Evolutionary conservation across 2,797 vertebrate genomes (phyloP), one percentile per base, ranked within the genome.

Genomic region (Ctenosaura bakeri): DNA sequence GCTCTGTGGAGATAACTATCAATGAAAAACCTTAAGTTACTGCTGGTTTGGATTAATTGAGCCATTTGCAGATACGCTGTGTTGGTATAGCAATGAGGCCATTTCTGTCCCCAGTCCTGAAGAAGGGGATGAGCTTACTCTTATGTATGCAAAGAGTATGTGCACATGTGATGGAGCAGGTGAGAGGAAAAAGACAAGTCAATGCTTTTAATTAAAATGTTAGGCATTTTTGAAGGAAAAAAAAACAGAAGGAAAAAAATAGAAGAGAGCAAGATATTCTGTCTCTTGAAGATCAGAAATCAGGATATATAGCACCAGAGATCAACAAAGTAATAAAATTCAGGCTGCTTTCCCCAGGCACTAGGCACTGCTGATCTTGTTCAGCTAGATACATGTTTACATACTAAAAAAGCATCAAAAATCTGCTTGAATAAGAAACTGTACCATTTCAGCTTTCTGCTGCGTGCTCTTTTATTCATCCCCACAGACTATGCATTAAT

Each of bases 281-380:
- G 83, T 16, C 71, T 89, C 71, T 83, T n/a, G 83, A 91, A 93
- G 93, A 95, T 89, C 76, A 93, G 4, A 87, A 80, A 88, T 89
- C 0, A 0, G 54, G 6, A 93, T 83, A 77, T 87, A 83, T 90
- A 91, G 87, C 83, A 94, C 89, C 74, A 22, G 87, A 94, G 95
- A 95, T 94, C 92, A 95, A 94, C 89, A 84, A 93, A 93, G 93
- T 95, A 96, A 94, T 94, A 95, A 94, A 94, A 96, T 95, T 91
- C 62, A 14, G 77, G 83, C 84, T 96, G 76, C 83, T 94, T 93
- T 96, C 92, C 86, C 76, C 90, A 95, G 91, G 92, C 93, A 94
- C 80, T 4, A 80, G 84, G 80, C 91, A 91, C 94, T 74, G 85
- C 91, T 94, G 86, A 91, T 92, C 89, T 90, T 93, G 91, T n/a